A percentile compares a stretch with the other conserved stretches of the same genome.
Evolutionary conservation across 2,888 invertebrate species (phyloP).

Genomic region (Epinotia bilunana): DNA sequence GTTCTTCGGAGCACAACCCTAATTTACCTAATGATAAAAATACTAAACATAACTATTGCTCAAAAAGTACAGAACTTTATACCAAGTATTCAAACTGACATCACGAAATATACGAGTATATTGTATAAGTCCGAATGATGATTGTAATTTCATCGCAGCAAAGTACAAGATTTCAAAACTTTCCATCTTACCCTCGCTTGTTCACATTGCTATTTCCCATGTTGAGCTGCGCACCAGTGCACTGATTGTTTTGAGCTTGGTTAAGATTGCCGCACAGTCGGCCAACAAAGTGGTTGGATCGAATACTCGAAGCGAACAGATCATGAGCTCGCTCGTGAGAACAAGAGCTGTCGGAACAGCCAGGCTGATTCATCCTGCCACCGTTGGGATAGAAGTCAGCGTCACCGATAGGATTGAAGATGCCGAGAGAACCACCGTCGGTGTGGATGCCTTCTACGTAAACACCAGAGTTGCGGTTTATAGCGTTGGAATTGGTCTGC

Average conservation of each 20-base stretch:
- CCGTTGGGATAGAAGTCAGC: conserved; percentile 53
- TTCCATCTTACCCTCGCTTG: conserved; percentile 58
- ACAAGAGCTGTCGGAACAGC: conserved; percentile 49
- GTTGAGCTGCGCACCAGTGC: conserved; percentile 52
- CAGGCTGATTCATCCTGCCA: conserved; percentile 49
- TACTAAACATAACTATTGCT: background rate
- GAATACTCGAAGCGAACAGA: conserved; percentile 49
- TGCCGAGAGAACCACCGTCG: conserved; percentile 49
- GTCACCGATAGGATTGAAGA: conserved; percentile 48
- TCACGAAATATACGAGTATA: too few relatives aligned
- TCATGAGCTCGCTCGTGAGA: conserved; percentile 49
- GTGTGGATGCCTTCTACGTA: conserved; percentile 53
- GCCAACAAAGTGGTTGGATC: conserved; percentile 46
- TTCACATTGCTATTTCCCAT: conserved; percentile 63
- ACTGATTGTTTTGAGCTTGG: conserved; percentile 50
- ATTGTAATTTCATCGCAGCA: too few relatives aligned
- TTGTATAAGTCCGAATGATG: too few relatives aligned
- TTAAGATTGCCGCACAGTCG: conserved; percentile 43
- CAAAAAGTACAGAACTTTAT: background rate
- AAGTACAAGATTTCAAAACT: too few relatives aligned
- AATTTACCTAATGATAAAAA: background rate
- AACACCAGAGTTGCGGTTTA: conserved; percentile 46
- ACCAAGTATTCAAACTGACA: background rate
- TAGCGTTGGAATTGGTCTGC: conserved; percentile 42
- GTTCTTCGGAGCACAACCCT: too few relatives aligned